Evolutionary conservation across 2,797 vertebrate species (phyloP).

Genomic region (Pachyuromys duprasi): DNA sequence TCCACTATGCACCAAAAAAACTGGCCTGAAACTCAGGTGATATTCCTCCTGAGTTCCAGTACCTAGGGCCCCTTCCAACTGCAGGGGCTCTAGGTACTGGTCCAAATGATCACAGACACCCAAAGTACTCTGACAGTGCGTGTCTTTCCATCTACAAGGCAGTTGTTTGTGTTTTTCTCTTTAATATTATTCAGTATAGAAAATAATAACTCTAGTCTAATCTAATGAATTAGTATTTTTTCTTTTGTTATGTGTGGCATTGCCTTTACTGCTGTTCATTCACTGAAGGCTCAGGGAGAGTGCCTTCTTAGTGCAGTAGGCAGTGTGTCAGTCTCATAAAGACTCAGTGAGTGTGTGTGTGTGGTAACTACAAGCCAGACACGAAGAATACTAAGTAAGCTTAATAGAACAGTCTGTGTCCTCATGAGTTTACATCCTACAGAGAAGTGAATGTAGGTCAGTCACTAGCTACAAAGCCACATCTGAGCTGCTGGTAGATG

Average conservation of each 20-base stretch:
- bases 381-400: neutral
- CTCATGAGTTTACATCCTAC: neutral
- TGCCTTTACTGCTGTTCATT: slow-evolving; percentile 28
- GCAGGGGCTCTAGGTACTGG: neutral
- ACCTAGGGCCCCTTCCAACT: neutral
- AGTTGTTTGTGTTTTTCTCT: neutral
- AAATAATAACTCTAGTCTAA: slow-evolving; percentile 6
- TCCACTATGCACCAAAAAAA: neutral
- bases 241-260: slow-evolving; percentile 7
- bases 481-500: neutral
- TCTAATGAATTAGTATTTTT: slow-evolving; percentile 28
- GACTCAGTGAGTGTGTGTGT: neutral
- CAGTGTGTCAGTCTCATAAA: neutral
- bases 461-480: slow-evolving; percentile 42
- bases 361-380: neutral
- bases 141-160: neutral
- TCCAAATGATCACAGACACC: neutral
- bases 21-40: neutral
- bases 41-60: neutral
- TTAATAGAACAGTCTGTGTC: neutral
- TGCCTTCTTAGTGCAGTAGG: too few relatives aligned
- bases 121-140: neutral
- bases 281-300: too few relatives aligned
- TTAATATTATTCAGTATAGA: slow-evolving; percentile 16
- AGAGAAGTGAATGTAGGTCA: neutral